Base-by-base conservation (phyloP, 2,797 vertebrate genomes). In the Rhabdophis nuchalis region DNA sequence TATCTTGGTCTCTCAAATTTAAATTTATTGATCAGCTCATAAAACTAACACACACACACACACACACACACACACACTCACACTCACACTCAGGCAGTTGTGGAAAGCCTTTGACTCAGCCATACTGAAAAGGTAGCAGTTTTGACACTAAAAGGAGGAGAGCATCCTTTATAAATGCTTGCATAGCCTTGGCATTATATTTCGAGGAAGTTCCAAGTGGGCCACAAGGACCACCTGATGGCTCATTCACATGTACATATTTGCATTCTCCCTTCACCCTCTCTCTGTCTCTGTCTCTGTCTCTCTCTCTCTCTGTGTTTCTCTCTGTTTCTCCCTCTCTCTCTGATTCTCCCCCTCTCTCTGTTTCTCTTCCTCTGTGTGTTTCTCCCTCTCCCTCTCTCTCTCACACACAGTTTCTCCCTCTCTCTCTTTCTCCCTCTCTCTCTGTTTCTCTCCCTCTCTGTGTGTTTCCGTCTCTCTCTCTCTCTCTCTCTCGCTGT, bases 371-470 rank as follows among this genome's bases (percentile, higher is more conserved):
- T 18, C 20, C 18, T 57, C 16, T 54, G 1, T 54, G 6, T 25
- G 4, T 50, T 5, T 10, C 56, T 57, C 18, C 20, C 16, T 54
- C 7, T 14, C 6, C 25, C 23, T 25, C 2, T 13, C 8, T 16
- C 58, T 60, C 23, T 27, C 7, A n/a, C n/a, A n/a, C n/a, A n/a
- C n/a, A n/a, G n/a, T n/a, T n/a, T 23, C 3, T 16, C 27, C 4
- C 27, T 4, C 11, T 2, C 10, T 1, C 54, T 20, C 56, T 18
- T 1, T 57, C 56, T 57, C 16, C 0, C 5, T 16, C 0, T 54
- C 53, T 54, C 53, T 54, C 13, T 54, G 53, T n/a, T n/a, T n/a
- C n/a, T n/a, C n/a, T n/a, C n/a, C n/a, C n/a, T n/a, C n/a, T n/a
- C n/a, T n/a, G n/a, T n/a, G n/a, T n/a, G n/a, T n/a, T n/a, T n/a